A percentile compares a stretch with the other conserved stretches of the same genome.
Conservation (phyloP, 1,140 invertebrate genomes). For the Teleopsis dalmanni region DNA sequence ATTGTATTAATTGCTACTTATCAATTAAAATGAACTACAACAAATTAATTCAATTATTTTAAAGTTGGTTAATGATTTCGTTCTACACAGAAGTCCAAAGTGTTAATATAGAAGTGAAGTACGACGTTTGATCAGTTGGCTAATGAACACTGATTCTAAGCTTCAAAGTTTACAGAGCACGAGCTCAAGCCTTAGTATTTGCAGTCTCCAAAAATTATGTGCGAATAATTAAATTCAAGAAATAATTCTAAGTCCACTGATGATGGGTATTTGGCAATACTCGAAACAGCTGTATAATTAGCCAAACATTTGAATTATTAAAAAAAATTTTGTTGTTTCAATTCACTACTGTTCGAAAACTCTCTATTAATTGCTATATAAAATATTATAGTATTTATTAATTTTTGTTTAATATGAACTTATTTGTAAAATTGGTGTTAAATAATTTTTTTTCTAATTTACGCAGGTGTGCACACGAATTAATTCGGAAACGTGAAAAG, state of each 20-base stretch:
- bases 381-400: neutral
- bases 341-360: neutral
- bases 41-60: too few species aligned
- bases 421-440: neutral
- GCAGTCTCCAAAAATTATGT: too few species aligned
- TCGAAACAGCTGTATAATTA: too few species aligned
- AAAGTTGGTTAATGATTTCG: too few species aligned
- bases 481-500: constrained; percentile 57
- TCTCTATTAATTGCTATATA: neutral
- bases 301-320: too few species aligned
- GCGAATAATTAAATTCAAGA: too few species aligned
- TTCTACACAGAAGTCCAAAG: neutral
- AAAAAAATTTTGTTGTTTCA: neutral
- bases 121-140: neutral
- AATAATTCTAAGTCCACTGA: too few species aligned
- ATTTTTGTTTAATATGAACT: neutral
- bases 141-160: neutral
- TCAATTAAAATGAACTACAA: neutral
- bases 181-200: too few species aligned
- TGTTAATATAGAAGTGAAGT: neutral
- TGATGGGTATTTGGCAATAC: too few species aligned
- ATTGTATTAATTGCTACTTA: neutral
- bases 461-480: constrained; percentile 61
- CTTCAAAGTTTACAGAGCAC: too few species aligned
- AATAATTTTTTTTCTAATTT: constrained; percentile 11